Percentiles rank a stretch among this genome's conserved stretches.
Conservation (phyloP, 2,797 vertebrate species). For the Cossypha caffra region DNA sequence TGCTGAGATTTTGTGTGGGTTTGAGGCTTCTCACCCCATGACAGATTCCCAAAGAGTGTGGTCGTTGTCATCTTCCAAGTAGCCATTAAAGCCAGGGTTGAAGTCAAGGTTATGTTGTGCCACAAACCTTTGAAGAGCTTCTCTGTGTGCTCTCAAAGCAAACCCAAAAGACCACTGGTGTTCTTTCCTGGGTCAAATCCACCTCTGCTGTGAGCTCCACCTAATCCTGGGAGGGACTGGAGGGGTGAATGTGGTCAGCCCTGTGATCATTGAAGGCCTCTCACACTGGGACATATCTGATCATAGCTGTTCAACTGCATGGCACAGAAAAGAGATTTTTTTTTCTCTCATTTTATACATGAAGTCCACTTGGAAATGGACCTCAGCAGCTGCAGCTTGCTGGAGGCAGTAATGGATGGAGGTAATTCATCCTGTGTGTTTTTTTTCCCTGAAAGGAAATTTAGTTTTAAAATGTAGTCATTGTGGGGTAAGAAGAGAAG, state of each 20-base stretch:
- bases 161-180: not conserved
- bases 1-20: constrained; percentile 28
- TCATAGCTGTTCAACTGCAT: not conserved
- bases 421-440: not conserved
- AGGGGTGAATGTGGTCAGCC: not conserved
- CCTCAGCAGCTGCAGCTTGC: not conserved
- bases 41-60: constrained; percentile 15
- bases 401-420: not conserved
- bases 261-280: not conserved
- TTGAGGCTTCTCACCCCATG: constrained; percentile 61
- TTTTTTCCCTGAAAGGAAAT: not conserved
- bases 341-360: not conserved
- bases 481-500: not conserved
- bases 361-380: not conserved
- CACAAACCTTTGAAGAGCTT: constrained; percentile 54
- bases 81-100: constrained; percentile 59
- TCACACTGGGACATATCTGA: not conserved
- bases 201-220: constrained; percentile 15
- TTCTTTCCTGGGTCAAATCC: not conserved
- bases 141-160: constrained; percentile 14
- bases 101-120: constrained; percentile 61
- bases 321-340: not conserved
- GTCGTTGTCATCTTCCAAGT: constrained; percentile 54
- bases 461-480: not conserved
- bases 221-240: not conserved